phyloP scores from a whole-genome alignment of 2,888 invertebrate genomes.

The Athalia circularis region DNA sequence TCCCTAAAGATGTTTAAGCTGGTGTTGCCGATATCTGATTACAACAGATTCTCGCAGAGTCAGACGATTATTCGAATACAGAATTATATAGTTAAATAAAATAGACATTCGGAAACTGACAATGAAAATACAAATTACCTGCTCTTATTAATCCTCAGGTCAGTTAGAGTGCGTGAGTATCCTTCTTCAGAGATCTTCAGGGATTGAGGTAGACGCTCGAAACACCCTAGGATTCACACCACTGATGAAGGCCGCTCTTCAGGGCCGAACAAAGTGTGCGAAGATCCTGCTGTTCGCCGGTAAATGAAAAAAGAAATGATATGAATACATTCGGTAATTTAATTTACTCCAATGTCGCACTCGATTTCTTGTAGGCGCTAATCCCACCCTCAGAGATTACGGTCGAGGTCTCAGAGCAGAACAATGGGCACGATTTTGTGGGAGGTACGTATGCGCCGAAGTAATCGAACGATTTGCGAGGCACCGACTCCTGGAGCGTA shows the following conservation, averaged over 20 bases:
- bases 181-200: slow-evolving; percentile 80
- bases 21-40: neutral
- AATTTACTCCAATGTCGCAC: neutral
- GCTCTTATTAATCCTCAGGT: slow-evolving; percentile 73
- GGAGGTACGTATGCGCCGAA: slow-evolving; percentile 82
- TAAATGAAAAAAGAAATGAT: slow-evolving; percentile 68
- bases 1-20: neutral
- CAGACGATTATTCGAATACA: too few relatives aligned
- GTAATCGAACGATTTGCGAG: slow-evolving; percentile 82
- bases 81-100: too few relatives aligned
- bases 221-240: slow-evolving; percentile 84
- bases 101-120: neutral
- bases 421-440: slow-evolving; percentile 86
- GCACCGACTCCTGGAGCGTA: slow-evolving; percentile 77
- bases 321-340: neutral
- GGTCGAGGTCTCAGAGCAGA: slow-evolving; percentile 83
- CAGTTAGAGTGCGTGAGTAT: slow-evolving; percentile 83
- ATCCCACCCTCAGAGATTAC: slow-evolving; percentile 81
- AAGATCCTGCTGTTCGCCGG: slow-evolving; percentile 85
- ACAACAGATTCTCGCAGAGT: too few relatives aligned
- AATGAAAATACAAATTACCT: neutral
- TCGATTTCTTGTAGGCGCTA: slow-evolving; percentile 77
- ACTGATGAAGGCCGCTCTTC: slow-evolving; percentile 85
- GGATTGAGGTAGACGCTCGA: slow-evolving; percentile 82
- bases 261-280: slow-evolving; percentile 84